Evolutionary conservation across 37 sponge, comb jelly and placozoan species (phyloP), one percentile per base, ranked within the genome.

Genomic region (Ianthella basta): DNA sequence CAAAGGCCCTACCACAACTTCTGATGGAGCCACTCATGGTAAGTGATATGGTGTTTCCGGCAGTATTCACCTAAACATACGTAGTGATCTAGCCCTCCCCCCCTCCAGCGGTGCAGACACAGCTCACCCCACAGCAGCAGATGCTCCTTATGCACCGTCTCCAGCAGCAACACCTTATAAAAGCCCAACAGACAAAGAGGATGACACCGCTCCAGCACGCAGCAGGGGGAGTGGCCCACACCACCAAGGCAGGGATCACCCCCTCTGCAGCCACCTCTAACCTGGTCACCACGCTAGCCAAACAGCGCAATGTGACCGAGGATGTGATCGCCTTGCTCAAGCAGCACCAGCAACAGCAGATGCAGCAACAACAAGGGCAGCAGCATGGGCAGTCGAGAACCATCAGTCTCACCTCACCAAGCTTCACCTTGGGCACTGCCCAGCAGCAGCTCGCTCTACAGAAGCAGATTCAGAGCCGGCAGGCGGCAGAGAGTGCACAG

Each of bases 261-360:
- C 78, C 44, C 15, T 53, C 78, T 1, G 70, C 35, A 1, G 70
- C 70, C 70, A 34, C 70, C 2, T 75, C 78, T 3, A 8, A 75
- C 54, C 44, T 75, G 6, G 54, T 75, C 0, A 40, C 78, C 3
- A 75, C 37, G 6, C 25, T 75, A 44, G 78, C 78, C 44, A 75
- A 75, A 10, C 78, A 41, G 41, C 21, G 50, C 6, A 75, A 75
- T 24, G 37, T 75, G 25, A 87, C 89, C 12, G 93, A 92, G 60
- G 93, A 92, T 19, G 86, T 92, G 18, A 15, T 91, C 0, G 92
- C 92, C 10, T 72, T 91, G 29, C 32, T 92, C 55, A 88, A 89
- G 60, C 93, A 92, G 69, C 89, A 89, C 23, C 44, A 75, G 40
- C 78, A 75, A 15, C 78, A 69, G 32, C 70, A 69, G 35, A 44